Evolutionary conservation across 2,888 invertebrate genomes (phyloP).

Genomic region (Epirrhoe alternata): DNA sequence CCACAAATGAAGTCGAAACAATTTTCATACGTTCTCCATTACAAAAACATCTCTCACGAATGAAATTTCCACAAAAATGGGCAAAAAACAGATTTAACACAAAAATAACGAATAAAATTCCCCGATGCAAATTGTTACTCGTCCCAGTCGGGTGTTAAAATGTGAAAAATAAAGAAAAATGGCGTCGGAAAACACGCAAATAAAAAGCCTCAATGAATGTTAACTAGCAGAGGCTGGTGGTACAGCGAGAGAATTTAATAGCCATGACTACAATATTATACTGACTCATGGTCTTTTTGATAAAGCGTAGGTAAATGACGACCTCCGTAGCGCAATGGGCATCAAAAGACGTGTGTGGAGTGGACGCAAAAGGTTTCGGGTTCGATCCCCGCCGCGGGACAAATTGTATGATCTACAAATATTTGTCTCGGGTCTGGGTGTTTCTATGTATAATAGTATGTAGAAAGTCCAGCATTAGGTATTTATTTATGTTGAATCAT

Average conservation of each 20-base stretch:
- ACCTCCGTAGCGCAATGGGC: no score
- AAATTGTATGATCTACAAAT: no score
- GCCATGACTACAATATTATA: not conserved
- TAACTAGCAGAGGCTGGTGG: conserved; percentile 51
- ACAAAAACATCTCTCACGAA: conserved; percentile 8
- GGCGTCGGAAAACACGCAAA: conserved; percentile 49
- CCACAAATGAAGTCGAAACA: conserved; percentile 12
- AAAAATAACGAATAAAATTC: conserved; percentile 42
- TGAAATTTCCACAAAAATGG: conserved; percentile 16
- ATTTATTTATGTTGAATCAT: no score
- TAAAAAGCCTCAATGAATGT: conserved; percentile 56
- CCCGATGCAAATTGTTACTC: conserved; percentile 42
- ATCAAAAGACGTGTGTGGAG: no score
- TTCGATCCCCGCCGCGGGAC: no score
- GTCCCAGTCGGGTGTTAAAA: conserved; percentile 45
- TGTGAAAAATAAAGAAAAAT: conserved; percentile 50
- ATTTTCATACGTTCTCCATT: conserved; percentile 9
- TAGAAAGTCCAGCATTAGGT: no score
- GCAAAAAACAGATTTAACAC: conserved; percentile 32
- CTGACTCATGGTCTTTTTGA: no score
- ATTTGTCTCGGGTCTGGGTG: no score
- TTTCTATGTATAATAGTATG: no score
- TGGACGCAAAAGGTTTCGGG: no score
- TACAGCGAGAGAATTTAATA: conserved; percentile 18
- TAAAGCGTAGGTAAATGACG: no score